These are phyloP conservation scores for Epiblema foenella DNA, from an alignment of 2,888 invertebrate genomes.

Conservation along the genomic window DNA sequence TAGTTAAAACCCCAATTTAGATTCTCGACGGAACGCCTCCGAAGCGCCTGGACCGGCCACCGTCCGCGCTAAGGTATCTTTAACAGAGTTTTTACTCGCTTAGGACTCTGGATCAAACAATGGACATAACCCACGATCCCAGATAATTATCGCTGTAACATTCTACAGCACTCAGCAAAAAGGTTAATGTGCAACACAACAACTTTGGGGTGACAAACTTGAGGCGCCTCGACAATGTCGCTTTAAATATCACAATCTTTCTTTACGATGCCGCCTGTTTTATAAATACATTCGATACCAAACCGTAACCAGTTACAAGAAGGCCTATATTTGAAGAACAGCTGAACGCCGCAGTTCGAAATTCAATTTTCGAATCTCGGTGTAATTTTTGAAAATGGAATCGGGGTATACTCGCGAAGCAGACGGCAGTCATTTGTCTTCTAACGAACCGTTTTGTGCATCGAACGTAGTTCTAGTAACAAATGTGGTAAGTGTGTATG, in stretches of 20 bases:
- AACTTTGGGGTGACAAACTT: conserved; percentile 62
- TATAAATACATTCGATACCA: background rate
- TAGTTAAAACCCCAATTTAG: conserved; percentile 75
- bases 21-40: conserved; percentile 69
- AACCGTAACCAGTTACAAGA: background rate
- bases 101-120: conserved; percentile 77
- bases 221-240: conserved; percentile 64
- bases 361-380: conserved; percentile 73
- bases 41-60: conserved; percentile 78
- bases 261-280: conserved; percentile 11
- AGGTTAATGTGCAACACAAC: conserved; percentile 51
- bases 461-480: conserved; percentile 51
- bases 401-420: conserved; percentile 66
- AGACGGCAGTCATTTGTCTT: conserved; percentile 79
- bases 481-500: background rate
- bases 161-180: conserved; percentile 72
- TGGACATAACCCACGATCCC: conserved; percentile 64
- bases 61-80: conserved; percentile 78
- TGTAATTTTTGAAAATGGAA: conserved; percentile 78
- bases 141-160: conserved; percentile 56
- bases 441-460: conserved; percentile 83
- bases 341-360: conserved; percentile 54
- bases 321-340: background rate
- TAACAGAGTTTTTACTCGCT: conserved; percentile 63
- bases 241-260: conserved; percentile 24